A percentile compares a stretch with the other conserved stretches of the same genome.
Evolutionary conservation across 2,113 vertebrate species (phyloP).

Genomic region (Vireo altiloquus): DNA sequence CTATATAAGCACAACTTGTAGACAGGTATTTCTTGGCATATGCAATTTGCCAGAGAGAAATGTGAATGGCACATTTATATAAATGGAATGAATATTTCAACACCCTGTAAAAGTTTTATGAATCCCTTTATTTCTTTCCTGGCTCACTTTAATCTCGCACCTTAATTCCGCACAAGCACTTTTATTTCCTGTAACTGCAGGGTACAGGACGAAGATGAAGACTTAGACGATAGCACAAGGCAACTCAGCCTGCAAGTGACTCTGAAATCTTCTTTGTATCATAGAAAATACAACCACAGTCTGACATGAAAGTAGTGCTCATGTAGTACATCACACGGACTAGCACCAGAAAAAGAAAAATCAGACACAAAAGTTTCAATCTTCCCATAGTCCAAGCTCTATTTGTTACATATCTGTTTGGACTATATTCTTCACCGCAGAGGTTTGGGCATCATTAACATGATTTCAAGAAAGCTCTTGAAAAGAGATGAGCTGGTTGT

Average conservation of each 20-base stretch:
- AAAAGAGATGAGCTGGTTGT: not conserved
- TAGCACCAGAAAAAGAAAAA: not conserved
- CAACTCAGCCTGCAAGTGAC: not conserved
- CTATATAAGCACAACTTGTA: not conserved
- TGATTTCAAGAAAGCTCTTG: not conserved
- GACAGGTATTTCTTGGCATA: not conserved
- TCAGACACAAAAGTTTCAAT: not conserved
- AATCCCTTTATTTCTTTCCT: conserved; percentile 27
- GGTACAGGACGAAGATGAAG: not conserved
- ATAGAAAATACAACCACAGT: not conserved
- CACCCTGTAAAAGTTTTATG: conserved; percentile 38
- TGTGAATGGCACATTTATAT: conserved; percentile 29
- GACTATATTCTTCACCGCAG: not conserved
- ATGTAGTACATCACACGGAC: not conserved
- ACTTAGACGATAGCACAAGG: not conserved
- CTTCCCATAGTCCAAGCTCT: not conserved
- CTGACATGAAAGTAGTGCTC: not conserved
- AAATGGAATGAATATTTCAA: conserved; percentile 45
- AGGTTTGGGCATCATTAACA: not conserved
- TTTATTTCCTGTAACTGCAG: not conserved
- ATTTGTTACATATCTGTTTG: not conserved
- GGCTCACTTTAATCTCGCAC: not conserved
- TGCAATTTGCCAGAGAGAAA: conserved; percentile 22
- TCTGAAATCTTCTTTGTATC: not conserved
- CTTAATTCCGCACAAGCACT: not conserved